phyloP scores from a whole-genome alignment of 2,797 vertebrate genomes.

The Rhadinocentrus ornatus region DNA sequence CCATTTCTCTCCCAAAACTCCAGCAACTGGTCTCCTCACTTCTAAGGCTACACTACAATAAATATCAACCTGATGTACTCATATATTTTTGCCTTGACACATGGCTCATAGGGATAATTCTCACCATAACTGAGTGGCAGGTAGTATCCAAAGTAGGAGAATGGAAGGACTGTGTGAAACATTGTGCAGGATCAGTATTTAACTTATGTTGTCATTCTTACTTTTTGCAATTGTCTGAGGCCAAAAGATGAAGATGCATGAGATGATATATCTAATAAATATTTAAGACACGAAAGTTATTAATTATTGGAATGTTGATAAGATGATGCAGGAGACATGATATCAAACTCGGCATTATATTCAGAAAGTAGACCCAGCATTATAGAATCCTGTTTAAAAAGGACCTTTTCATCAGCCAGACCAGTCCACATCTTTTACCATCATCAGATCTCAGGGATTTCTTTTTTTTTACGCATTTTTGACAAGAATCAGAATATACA shows the following conservation, averaged over 20 bases:
- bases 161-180: background rate
- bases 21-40: no score
- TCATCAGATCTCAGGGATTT: background rate
- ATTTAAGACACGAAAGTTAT: background rate
- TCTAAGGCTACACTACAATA: no score
- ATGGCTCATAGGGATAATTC: background rate
- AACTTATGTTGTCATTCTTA: background rate
- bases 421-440: background rate
- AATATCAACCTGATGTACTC: no score
- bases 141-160: background rate
- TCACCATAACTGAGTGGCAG: background rate
- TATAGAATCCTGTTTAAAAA: background rate
- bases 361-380: background rate
- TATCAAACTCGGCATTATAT: background rate
- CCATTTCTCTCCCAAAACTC: no score
- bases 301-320: background rate
- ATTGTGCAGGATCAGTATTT: background rate
- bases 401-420: background rate
- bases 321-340: background rate
- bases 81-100: background rate
- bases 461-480: slow-evolving; percentile 24
- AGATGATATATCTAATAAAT: background rate
- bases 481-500: slow-evolving; percentile 16
- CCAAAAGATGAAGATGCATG: background rate
- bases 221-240: background rate